Percentiles rank a stretch among this genome's conserved stretches.
Conservation (phyloP, 2,113 vertebrate species). For the Edolisoma coerulescens region DNA sequence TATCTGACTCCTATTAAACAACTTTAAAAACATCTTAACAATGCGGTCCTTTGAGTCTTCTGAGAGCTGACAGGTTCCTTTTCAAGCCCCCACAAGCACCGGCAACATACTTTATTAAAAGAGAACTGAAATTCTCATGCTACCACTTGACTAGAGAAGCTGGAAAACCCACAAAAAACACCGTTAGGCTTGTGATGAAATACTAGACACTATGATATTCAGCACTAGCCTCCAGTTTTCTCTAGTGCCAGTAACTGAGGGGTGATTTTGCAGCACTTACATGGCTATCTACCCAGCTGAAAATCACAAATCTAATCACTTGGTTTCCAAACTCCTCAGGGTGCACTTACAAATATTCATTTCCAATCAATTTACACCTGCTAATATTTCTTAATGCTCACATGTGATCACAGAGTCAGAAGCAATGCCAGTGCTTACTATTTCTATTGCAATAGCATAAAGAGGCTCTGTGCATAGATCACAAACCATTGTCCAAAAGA, state of each 20-base stretch:
- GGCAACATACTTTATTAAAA: not conserved
- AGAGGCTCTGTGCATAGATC: conserved; percentile 20
- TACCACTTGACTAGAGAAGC: not conserved
- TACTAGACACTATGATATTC: not conserved
- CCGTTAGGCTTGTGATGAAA: not conserved
- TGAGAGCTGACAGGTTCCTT: not conserved
- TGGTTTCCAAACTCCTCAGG: conserved; percentile 19
- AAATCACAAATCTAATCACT: conserved; percentile 43
- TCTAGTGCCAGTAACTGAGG: not conserved
- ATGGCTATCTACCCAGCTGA: not conserved
- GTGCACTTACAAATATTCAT: conserved; percentile 36
- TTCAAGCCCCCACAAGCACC: not conserved
- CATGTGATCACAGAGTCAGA: conserved; percentile 7
- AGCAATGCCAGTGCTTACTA: not conserved
- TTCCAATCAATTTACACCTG: conserved; percentile 48
- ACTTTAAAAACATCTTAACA: not conserved
- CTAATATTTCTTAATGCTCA: conserved; percentile 35
- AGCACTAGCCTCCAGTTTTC: not conserved
- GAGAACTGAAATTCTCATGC: conserved; percentile 6
- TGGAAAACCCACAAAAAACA: not conserved
- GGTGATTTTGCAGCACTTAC: not conserved
- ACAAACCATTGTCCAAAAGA: not conserved
- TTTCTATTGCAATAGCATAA: conserved; percentile 7
- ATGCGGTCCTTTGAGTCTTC: not conserved
- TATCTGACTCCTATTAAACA: not conserved